Evolutionary conservation across 2,113 vertebrate species (phyloP), one percentile per base, ranked within the genome.

Genomic region (Rhinogobius similis): DNA sequence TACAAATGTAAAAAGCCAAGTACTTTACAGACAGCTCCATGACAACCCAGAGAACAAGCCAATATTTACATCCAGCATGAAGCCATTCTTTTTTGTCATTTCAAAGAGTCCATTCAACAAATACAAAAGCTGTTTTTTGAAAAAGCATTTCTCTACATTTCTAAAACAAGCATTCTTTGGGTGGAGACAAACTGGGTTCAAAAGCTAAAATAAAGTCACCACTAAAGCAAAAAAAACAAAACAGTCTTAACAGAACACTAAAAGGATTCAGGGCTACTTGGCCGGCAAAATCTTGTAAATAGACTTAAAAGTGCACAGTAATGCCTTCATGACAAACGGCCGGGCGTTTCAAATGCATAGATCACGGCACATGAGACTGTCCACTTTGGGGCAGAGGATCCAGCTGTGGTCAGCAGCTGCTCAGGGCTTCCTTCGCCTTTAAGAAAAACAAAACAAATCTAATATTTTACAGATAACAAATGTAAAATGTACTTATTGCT

Each of bases 361-460:
- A 20, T 59, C 2, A 16, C 14, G 8, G 5, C 14, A 16, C 55
- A 59, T 10, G n/a, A n/a, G n/a, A n/a, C n/a, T n/a, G 23, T 32
- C 68, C 73, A 14, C 56, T 29, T 13, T 59, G 8, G 8, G 20
- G 12, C 23, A 14, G 53, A 14, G 13, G 53, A 13, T 26, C 23
- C 53, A 56, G 10, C n/a, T 52, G 48, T 52, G 48, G 1, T 46
- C 11, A 23, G 6, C 65, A 62, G 39, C 12, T 14, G 8, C 7
- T 86, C 74, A 97, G 1, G 96, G 96, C 72, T 95, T 97, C 84
- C 95, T 95, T 81, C 96, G 93, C 82, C 97, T 98, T 70, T 1
- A 86, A 78, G 44, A 84, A 26, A 29, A 29, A 29, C 29, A 71
- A 21, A 69, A 21, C 46, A 66, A 74, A 52, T n/a, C 62, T 9